Conservation (phyloP, 1,140 invertebrate genomes). For the Bombyx mori region ASM3026992v2 NC_085107.1:13886501-13887000, state of each 20-base stretch:
- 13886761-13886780: constrained; percentile 26
- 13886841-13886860: constrained; percentile 56
- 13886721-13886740: constrained; percentile 61
- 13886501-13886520: too few species aligned
- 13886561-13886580: not conserved
- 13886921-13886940: too few species aligned
- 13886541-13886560: constrained; percentile 14
- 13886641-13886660: not conserved
- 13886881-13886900: not conserved
- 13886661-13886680: constrained; percentile 31
- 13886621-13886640: not conserved
- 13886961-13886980: too few species aligned
- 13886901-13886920: too few species aligned
- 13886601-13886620: not conserved
- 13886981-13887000: too few species aligned
- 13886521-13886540: not conserved
- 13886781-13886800: constrained; percentile 17
- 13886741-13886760: constrained; percentile 65
- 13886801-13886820: constrained; percentile 37
- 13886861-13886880: constrained; percentile 5
- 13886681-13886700: constrained; percentile 59
- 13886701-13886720: constrained; percentile 54
- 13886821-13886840: constrained; percentile 51
- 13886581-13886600: constrained; percentile 8
- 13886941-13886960: too few species aligned